Evolutionary conservation across 2,888 invertebrate species (phyloP), one percentile per base, ranked within the genome.

Genomic region (Drosophila macrospina): DNA sequence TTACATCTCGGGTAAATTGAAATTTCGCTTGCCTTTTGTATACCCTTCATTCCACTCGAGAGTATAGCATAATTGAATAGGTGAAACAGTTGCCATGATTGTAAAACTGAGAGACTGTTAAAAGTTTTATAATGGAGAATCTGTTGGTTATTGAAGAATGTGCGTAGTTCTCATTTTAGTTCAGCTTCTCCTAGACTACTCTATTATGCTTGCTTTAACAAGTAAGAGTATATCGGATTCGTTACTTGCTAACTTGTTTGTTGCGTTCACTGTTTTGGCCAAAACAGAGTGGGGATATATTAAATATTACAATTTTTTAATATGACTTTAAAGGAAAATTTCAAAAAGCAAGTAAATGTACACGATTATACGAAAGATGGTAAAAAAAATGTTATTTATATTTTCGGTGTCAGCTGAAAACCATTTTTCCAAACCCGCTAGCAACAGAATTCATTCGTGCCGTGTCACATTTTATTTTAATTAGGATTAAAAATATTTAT

Each of bases 221-320:
- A 7, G 2, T 5, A 11, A 72, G 69, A 6, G 74, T 34, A 52
- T 57, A 0, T 4, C 0, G 0, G 6, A 26, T 52, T 71, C 60
- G 20, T 20, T 51, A 15, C 1, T n/a, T 2, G 7, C 4, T 5
- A n/a, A 8, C 32, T 24, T 42, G 20, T 52, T 56, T 4, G 42
- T 24, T 39, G n/a, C 20, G 32, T 26, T 37, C 30, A 48, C 68
- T 67, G 61, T 7, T 55, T 30, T 42, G 37, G 41, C 20, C 51
- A 16, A 37, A 51, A 26, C 26, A 28, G 36, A 68, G 61, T 8
- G n/a, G 34, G 39, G 36, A 45, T 48, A 30, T 39, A 48, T 39
- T 65, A 67, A 44, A 37, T 47, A 71, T 37, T 65, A 72, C 56
- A 28, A 57, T 67, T 69, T 69, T 67, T 69, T 61, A 57, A 61